Evolutionary conservation across 2,797 vertebrate genomes (phyloP).

Genomic region (Takifugu rubripes): DNA sequence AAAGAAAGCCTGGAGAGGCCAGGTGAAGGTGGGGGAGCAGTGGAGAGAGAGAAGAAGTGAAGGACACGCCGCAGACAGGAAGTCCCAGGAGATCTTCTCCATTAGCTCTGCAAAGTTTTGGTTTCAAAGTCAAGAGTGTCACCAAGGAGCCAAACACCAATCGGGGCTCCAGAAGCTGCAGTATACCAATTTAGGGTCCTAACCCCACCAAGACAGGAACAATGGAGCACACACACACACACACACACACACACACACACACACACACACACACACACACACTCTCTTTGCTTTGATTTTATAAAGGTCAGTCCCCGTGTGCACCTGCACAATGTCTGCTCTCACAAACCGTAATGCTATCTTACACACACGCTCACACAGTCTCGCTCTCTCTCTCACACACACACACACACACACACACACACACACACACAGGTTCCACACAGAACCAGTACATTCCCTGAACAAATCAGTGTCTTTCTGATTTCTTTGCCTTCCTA

Average conservation of each 20-base stretch:
- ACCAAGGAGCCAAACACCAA: constrained; percentile 46
- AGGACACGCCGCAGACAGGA: constrained; percentile 23
- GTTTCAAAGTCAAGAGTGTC: constrained; percentile 64
- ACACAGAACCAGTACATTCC: constrained; percentile 11
- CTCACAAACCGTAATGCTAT: neutral
- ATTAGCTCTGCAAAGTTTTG: constrained; percentile 63
- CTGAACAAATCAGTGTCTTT: constrained; percentile 44
- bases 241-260: constrained; percentile 8
- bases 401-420: constrained; percentile 19
- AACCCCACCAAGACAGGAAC: constrained; percentile 51
- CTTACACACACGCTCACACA: constrained; percentile 2
- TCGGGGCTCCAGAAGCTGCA: constrained; percentile 46
- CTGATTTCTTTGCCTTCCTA: constrained; percentile 16
- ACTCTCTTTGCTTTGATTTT: neutral
- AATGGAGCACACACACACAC: constrained; percentile 13
- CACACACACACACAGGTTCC: constrained; percentile 16
- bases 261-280: constrained; percentile 16
- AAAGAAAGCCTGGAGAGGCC: constrained; percentile 3
- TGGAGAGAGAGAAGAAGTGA: constrained; percentile 14
- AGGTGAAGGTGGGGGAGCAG: constrained; percentile 13
- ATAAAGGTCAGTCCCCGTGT: neutral
- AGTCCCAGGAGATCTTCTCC: constrained; percentile 47
- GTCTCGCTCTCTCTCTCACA: neutral
- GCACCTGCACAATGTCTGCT: neutral
- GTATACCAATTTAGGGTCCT: constrained; percentile 62